Evolutionary conservation across 2,113 vertebrate species (phyloP).

Genomic region (Nicator chloris): DNA sequence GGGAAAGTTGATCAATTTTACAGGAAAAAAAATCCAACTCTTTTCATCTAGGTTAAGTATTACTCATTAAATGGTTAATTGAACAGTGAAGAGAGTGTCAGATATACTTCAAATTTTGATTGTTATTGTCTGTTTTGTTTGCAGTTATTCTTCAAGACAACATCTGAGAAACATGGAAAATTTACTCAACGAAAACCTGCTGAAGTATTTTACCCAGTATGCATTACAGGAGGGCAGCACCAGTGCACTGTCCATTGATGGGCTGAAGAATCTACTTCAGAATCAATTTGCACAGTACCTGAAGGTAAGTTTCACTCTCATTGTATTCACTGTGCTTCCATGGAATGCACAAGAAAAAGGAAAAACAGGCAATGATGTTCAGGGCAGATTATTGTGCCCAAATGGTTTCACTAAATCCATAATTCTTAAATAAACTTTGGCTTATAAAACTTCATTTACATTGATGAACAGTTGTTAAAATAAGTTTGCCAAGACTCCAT

Average conservation of each 20-base stretch:
- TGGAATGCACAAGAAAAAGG: neutral
- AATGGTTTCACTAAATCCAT: neutral
- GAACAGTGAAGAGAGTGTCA: neutral
- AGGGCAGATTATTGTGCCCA: neutral
- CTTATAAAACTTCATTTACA: neutral
- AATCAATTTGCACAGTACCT: slow-evolving; percentile 57
- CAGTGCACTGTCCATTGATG: slow-evolving; percentile 5
- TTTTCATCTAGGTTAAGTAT: neutral
- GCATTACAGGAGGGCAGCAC: slow-evolving; percentile 59
- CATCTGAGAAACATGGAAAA: slow-evolving; percentile 42
- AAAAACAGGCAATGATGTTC: neutral
- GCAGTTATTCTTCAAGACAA: slow-evolving; percentile 7
- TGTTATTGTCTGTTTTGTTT: neutral
- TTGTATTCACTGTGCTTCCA: neutral
- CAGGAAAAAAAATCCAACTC: neutral
- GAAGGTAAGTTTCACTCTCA: slow-evolving; percentile 29
- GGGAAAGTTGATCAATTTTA: neutral
- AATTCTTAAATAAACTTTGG: neutral
- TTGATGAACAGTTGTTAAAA: neutral
- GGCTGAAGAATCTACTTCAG: slow-evolving; percentile 55
- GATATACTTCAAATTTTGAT: neutral
- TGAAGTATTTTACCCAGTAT: slow-evolving; percentile 61
- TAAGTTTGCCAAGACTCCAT: too few relatives aligned
- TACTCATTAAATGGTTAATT: neutral
- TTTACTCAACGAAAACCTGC: slow-evolving; percentile 24